Evolutionary conservation across 2,888 invertebrate species (phyloP).

Genomic region (Loripinus fragilis): DNA sequence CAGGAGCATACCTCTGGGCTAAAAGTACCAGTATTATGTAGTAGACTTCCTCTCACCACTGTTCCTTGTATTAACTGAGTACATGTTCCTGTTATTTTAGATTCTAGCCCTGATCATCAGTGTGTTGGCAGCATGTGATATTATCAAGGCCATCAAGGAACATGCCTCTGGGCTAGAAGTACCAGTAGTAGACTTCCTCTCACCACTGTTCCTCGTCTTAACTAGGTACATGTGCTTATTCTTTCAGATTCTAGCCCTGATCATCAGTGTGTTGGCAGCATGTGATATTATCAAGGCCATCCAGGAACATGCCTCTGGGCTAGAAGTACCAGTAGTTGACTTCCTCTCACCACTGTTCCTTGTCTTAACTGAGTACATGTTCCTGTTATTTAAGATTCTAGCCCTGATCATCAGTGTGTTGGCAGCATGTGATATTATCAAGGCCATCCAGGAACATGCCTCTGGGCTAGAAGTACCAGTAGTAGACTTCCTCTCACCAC

Average conservation of each 20-base stretch:
- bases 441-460: slow-evolving; percentile 59
- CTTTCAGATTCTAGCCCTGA: slow-evolving; percentile 60
- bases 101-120: slow-evolving; percentile 58
- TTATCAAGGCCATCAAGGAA: slow-evolving; percentile 63
- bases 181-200: slow-evolving; percentile 75
- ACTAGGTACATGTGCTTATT: not conserved
- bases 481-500: slow-evolving; percentile 76
- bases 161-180: slow-evolving; percentile 52
- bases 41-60: slow-evolving; percentile 77
- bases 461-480: slow-evolving; percentile 59
- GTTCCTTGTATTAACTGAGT: slow-evolving; percentile 69
- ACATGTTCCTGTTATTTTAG: slow-evolving; percentile 47
- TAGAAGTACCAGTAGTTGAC: slow-evolving; percentile 69
- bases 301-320: slow-evolving; percentile 56
- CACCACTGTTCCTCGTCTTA: no score
- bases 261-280: slow-evolving; percentile 58
- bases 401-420: slow-evolving; percentile 57
- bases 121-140: slow-evolving; percentile 62
- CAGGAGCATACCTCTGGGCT: slow-evolving; percentile 58
- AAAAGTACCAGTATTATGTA: slow-evolving; percentile 58
- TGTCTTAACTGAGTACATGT: no score
- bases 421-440: slow-evolving; percentile 65
- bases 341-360: slow-evolving; percentile 76
- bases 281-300: slow-evolving; percentile 66
- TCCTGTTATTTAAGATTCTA: slow-evolving; percentile 54